Evolutionary conservation across 2,797 vertebrate genomes (phyloP), one percentile per base, ranked within the genome.

Genomic region (Pipistrellus pipistrellus): DNA sequence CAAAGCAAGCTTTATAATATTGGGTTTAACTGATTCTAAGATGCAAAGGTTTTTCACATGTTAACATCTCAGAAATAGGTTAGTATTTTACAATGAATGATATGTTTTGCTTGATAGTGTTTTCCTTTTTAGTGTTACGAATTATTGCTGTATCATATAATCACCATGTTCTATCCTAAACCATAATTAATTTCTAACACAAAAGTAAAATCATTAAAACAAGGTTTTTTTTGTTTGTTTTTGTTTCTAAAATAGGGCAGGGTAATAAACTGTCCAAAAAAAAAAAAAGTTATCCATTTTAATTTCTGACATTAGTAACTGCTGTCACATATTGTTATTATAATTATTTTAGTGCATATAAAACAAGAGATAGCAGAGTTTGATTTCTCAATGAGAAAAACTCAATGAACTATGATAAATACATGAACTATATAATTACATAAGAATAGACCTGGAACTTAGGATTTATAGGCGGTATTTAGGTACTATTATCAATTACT

Each of bases 311-410:
- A 88, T 88, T 95, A 96, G 13, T 96, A 2, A 94, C 30, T 97
- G 77, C 78, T 96, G 10, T 91, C 55, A 90, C n/a, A 91, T 68
- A 57, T 9, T 76, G 88, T 90, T 97, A 85, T 32, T 93, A 96
- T 84, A 97, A 92, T 80, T 8, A 85, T 91, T 6, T 92, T 97
- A 27, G 14, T 90, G 91, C 96, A 94, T 78, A 64, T 92, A 91
- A 97, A 97, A 96, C 11, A 96, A 95, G 35, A 96, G n/a, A 80
- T 41, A 90, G 27, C 14, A 95, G 48, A 94, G 57, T 20, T 94
- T 97, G 81, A 94, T 96, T 97, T 97, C 76, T 94, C 85, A 96
- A 95, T 32, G 96, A 78, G 82, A 95, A 93, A 83, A 73, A 38
- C 23, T 87, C 38, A 93, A 14, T 86, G 25, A 55, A 48, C 15